Evolutionary conservation across 2,888 invertebrate species (phyloP).

Genomic region (Erpobdella octoculata): DNA sequence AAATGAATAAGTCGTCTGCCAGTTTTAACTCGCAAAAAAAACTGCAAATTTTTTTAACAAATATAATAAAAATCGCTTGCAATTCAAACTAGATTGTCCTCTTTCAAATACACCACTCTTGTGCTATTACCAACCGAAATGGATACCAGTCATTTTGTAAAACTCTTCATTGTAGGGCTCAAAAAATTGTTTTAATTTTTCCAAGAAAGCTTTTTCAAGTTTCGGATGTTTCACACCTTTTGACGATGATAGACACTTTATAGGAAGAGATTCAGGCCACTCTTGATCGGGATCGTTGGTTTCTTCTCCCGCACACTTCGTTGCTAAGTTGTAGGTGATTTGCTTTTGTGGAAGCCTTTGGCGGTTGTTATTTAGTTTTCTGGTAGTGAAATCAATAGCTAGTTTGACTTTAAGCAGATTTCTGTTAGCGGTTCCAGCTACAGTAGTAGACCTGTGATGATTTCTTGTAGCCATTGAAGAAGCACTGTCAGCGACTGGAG

Average conservation of each 20-base stretch:
- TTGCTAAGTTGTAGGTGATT: too few relatives aligned
- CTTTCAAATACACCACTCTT: background rate
- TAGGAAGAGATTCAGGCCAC: background rate
- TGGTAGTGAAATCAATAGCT: background rate
- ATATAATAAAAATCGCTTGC: background rate
- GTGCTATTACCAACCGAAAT: slow-evolving; percentile 13
- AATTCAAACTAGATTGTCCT: background rate
- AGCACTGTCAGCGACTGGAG: too few relatives aligned
- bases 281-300: background rate
- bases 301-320: background rate
- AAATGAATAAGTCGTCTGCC: too few relatives aligned
- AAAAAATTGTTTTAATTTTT: slow-evolving; percentile 18
- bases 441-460: background rate
- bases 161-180: slow-evolving; percentile 18
- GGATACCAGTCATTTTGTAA: slow-evolving; percentile 17
- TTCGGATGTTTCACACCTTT: slow-evolving; percentile 17
- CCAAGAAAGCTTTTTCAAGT: background rate
- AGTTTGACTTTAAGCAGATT: background rate
- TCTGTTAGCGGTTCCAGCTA: background rate
- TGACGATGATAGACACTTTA: slow-evolving; percentile 16
- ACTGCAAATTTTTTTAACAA: too few relatives aligned
- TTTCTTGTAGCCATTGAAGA: too few relatives aligned
- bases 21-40: too few relatives aligned
- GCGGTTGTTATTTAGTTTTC: too few relatives aligned
- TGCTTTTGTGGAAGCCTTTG: too few relatives aligned